Evolutionary conservation across 2,888 invertebrate genomes (phyloP), one percentile per base, ranked within the genome.

Genomic region (Lasioglossum zephyrum): DNA sequence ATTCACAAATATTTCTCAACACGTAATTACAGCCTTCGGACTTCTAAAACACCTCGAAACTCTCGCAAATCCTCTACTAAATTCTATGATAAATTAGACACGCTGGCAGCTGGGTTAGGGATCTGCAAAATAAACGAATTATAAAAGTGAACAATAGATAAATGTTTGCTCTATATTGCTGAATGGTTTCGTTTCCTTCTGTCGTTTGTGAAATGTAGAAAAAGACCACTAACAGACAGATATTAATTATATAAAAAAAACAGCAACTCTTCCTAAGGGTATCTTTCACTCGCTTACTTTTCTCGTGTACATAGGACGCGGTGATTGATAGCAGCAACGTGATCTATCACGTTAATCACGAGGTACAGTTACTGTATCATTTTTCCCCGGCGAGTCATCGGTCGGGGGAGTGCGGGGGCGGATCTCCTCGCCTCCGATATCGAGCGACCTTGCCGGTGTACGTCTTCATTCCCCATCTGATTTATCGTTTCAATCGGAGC

Each of bases 331-430:
- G 49, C 31, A 41, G 41, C 77, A 69, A 53, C 60, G 76, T 77
- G 84, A 84, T 86, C 81, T 81, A 81, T 81, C 84, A 85, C 73
- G 84, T 81, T 86, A 85, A 86, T 86, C 86, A 73, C 74, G 79
- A 75, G 77, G 44, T 44, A 77, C 73, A 26, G 69, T 84, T 72
- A 53, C 79, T 13, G 76, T 78, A 73, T 69, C 73, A 76, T 81
- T 77, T 84, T 79, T 81, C 77, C 8, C 31, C 31, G 63, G 3
- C 66, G 60, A 44, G 66, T 70, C 73, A 41, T 73, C 73, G 49
- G 18, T 53, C 73, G 39, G 31, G 31, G 18, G 31, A 26, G 60
- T 60, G 36, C 16, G 36, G 66, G 8, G 66, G 31, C 16, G 18
- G 60, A 13, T 26, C 26, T 26, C 31, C 16, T 4, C 16, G 31